These are phyloP conservation scores for Simalia tracyae DNA, from an alignment of 2,797 vertebrate genomes.

Conservation along the genomic window DNA sequence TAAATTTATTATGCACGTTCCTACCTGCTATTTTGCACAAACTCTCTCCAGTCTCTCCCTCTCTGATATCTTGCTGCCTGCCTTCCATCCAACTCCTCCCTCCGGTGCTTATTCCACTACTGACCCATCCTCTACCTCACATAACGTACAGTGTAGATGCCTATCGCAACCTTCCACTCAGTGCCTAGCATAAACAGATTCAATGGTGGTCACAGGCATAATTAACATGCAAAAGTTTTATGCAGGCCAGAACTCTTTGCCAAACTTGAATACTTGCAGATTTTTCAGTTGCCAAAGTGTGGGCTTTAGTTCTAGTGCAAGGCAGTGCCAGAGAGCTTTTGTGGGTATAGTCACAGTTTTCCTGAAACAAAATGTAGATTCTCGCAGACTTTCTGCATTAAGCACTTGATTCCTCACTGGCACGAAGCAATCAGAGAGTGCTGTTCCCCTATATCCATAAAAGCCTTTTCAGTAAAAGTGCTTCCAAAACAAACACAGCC, in stretches of 20 bases:
- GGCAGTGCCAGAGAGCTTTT: not conserved
- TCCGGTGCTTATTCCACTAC: not conserved
- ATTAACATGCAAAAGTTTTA: not conserved
- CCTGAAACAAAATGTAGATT: not conserved
- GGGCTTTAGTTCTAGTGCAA: not conserved
- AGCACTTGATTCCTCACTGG: not conserved
- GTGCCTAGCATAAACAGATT: not conserved
- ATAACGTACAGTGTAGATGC: not conserved
- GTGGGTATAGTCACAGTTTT: not conserved
- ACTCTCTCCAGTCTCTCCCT: not conserved
- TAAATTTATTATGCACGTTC: not conserved
- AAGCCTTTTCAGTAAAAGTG: not conserved
- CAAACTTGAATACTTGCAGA: not conserved
- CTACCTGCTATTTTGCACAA: not conserved
- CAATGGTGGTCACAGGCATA: not conserved
- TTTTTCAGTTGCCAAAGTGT: not conserved
- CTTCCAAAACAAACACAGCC: not conserved
- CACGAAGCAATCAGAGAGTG: not conserved
- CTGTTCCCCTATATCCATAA: not conserved
- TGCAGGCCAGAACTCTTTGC: not conserved
- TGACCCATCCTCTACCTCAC: not conserved
- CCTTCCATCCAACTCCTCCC: not conserved
- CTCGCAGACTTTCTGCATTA: not conserved
- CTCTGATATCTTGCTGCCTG: not conserved
- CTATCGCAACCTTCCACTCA: not conserved